Evolutionary conservation across 2,797 vertebrate genomes (phyloP).

Genomic region (Rhyacichthys aspro): DNA sequence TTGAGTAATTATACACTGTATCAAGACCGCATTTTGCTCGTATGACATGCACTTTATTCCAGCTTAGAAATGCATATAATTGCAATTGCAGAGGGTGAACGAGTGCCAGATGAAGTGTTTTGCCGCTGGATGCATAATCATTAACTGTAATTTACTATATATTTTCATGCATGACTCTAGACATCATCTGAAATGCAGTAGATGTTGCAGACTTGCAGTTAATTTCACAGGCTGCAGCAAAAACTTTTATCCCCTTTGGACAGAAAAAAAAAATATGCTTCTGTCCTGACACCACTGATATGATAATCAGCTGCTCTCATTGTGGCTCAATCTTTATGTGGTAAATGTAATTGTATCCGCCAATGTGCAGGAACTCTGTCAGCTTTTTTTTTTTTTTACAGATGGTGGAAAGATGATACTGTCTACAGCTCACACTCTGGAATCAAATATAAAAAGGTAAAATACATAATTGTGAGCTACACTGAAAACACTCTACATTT

Average conservation of each 20-base stretch:
- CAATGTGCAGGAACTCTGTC: constrained; percentile 21
- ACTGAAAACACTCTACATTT: background rate
- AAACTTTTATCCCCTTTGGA: background rate
- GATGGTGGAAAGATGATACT: constrained; percentile 11
- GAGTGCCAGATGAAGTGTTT: constrained; percentile 5
- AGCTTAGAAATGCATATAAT: constrained; percentile 27
- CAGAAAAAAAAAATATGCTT: background rate
- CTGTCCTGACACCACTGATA: constrained; percentile 38
- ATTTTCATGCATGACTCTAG: background rate
- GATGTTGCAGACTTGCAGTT: constrained; percentile 4
- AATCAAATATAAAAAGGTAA: constrained; percentile 15
- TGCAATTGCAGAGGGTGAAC: constrained; percentile 26
- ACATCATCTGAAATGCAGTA: background rate
- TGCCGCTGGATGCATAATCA: constrained; percentile 1
- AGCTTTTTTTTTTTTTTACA: background rate
- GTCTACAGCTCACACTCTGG: constrained; percentile 17
- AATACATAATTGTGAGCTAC: background rate
- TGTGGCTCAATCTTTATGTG: constrained; percentile 26
- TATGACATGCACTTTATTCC: constrained; percentile 21
- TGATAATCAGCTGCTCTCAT: constrained; percentile 49
- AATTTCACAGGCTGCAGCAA: background rate
- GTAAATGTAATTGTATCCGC: constrained; percentile 1
- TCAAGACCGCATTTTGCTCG: constrained; percentile 31
- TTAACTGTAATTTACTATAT: background rate
- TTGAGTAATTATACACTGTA: constrained; percentile 38